Base-by-base conservation (phyloP, 2,888 invertebrate genomes). In the Pristionchus mayeri region DNA sequence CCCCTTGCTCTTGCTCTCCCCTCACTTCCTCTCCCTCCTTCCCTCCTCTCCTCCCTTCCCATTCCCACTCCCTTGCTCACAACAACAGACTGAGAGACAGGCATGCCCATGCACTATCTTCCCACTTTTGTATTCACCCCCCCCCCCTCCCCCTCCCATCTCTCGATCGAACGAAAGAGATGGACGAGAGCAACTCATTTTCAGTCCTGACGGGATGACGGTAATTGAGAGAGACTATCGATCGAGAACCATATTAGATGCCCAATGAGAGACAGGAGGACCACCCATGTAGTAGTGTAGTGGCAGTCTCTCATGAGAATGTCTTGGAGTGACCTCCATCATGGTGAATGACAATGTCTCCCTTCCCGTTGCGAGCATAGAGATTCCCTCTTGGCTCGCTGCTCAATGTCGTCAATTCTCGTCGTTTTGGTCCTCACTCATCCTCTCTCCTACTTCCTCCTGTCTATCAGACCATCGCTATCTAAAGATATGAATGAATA, bases 141-240 rank as follows among this genome's bases (percentile, higher is more conserved):
- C 52, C 52, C n/a, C n/a, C n/a, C n/a, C n/a, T n/a, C n/a, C n/a
- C n/a, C n/a, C n/a, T n/a, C n/a, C 52, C 78, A 40, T 52, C 78
- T 52, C 78, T 44, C 44, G 75, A 75, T 63, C 34, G 63, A 63
- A 63, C 24, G 18, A 34, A 34, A 63, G 63, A 34, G 63, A 63
- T 13, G 63, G 63, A 34, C n/a, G 34, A 34, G 6, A 34, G 57
- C 24, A 57, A 57, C n/a, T n/a, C n/a, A 57, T 24, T 18, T 13
- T 4, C 63, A 30, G 63, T 63, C 63, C 63, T 63, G 63, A 63
- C 34, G 63, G 63, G 63, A 63, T 34, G 30, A 63, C 63, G 63
- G 63, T 63, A 63, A 57, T 57, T 57, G 63, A 63, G 63, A 34
- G 63, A 63, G 57, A 57, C 57, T 57, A 57, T 57, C 57, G 57